Evolutionary conservation across 2,888 invertebrate genomes (phyloP), one percentile per base, ranked within the genome.

Genomic region (Neelides folsomi): DNA sequence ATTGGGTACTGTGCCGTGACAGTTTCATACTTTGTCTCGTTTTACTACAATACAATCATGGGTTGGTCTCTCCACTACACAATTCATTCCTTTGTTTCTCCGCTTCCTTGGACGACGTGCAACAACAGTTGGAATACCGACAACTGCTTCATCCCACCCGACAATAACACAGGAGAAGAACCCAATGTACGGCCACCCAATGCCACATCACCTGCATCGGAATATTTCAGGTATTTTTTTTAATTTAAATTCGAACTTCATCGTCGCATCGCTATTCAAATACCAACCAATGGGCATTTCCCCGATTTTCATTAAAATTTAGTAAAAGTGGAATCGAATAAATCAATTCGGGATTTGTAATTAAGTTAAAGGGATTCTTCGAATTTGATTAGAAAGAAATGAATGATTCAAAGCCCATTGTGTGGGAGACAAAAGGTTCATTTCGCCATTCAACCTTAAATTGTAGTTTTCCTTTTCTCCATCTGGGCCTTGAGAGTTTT

Each of bases 41-140:
- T 83, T 70, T 84, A 84, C 70, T 84, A 84, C 73, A 87, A 87
- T 71, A 85, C 86, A 50, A 86, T 87, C 65, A 85, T 87, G 66
- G 85, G 79, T 45, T 87, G 87, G 87, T 79, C 86, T 2, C 73
- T 86, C 60, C 86, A 83, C 74, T 87, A 84, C 73, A 76, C 86
- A 62, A 77, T 82, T 60, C 80, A 81, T 13, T 85, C 84, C 38
- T 71, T 77, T 65, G 68, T 69, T 15, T 75, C 79, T 41, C 79
- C 82, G 65, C 73, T 87, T 27, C 87, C 87, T 1, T 87, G 87
- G 86, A 72, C 83, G 50, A 79, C 81, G 63, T 87, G 86, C 68
- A 80, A 83, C 69, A 83, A 87, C 71, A 73, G 79, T 0, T 87
- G 85, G 85, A 87, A 87, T 72, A 82, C 83, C 1, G 77, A 76